phyloP scores from a whole-genome alignment of 2,888 invertebrate species.

The Fragum whitleyi region DNA sequence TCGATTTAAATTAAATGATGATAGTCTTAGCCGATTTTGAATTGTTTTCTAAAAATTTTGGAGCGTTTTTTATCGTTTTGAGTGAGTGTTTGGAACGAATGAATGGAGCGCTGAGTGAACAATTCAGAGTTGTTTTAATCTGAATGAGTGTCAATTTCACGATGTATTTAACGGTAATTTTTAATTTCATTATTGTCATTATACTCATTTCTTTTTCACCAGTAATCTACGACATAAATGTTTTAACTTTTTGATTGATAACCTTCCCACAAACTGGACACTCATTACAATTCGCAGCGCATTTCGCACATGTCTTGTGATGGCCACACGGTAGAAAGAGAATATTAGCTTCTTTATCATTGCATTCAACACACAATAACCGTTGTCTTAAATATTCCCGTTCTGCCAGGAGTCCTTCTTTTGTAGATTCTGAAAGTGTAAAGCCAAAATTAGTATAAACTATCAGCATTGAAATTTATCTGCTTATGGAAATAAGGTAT shows the following conservation, averaged over 20 bases:
- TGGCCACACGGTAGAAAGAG: constrained; percentile 31
- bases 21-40: too few relatives aligned
- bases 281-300: neutral
- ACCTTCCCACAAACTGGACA: constrained; percentile 22
- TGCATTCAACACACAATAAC: neutral
- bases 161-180: too few relatives aligned
- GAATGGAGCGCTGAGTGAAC: too few relatives aligned
- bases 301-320: constrained; percentile 20
- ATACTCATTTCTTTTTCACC: too few relatives aligned
- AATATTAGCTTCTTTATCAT: constrained; percentile 8
- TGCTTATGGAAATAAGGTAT: too few relatives aligned
- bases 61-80: too few relatives aligned
- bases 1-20: too few relatives aligned
- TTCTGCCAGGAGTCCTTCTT: neutral
- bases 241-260: constrained; percentile 17
- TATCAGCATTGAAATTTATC: neutral
- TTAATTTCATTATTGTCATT: too few relatives aligned
- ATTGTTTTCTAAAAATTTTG: too few relatives aligned
- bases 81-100: too few relatives aligned
- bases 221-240: constrained; percentile 22
- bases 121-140: too few relatives aligned
- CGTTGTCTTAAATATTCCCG: neutral
- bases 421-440: neutral
- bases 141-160: too few relatives aligned
- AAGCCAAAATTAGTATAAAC: neutral